Conservation (phyloP, 2,797 vertebrate genomes). For the Silurus lanzhouensis region DNA sequence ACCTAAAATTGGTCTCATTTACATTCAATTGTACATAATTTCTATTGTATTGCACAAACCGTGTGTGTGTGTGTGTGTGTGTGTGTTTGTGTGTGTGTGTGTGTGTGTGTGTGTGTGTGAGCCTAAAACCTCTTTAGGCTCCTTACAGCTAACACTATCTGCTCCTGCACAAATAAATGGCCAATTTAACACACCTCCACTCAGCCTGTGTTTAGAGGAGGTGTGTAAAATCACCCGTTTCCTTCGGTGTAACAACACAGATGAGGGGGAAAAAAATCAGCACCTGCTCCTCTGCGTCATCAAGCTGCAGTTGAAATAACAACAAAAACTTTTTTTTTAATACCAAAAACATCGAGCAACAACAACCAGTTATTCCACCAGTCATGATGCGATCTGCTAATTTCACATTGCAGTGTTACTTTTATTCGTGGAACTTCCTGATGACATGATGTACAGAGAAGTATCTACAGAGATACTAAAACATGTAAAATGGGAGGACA, state of each 20-base stretch:
- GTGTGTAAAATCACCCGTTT: slow-evolving; percentile 12
- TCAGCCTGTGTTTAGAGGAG: slow-evolving; percentile 9
- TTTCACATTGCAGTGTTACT: neutral
- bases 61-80: too few relatives aligned
- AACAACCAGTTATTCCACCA: neutral
- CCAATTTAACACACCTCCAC: slow-evolving; percentile 13
- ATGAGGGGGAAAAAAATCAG: neutral
- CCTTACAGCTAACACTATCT: neutral
- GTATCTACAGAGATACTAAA: too few relatives aligned
- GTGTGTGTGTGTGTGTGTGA: slow-evolving; percentile 9
- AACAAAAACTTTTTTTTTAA: neutral
- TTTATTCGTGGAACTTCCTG: neutral
- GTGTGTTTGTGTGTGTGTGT: slow-evolving; percentile 9
- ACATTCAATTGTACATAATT: too few relatives aligned
- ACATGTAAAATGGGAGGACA: neutral
- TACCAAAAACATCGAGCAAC: neutral
- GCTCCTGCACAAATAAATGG: neutral
- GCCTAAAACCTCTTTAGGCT: neutral
- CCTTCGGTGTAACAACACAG: neutral
- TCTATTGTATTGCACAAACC: too few relatives aligned
- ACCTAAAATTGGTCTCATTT: too few relatives aligned
- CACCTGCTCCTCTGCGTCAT: neutral
- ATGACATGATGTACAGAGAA: neutral
- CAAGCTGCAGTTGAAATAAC: neutral
- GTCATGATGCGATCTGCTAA: neutral